Conservation (phyloP, 2,888 invertebrate species). For the Nemotelus nigrinus region DNA sequence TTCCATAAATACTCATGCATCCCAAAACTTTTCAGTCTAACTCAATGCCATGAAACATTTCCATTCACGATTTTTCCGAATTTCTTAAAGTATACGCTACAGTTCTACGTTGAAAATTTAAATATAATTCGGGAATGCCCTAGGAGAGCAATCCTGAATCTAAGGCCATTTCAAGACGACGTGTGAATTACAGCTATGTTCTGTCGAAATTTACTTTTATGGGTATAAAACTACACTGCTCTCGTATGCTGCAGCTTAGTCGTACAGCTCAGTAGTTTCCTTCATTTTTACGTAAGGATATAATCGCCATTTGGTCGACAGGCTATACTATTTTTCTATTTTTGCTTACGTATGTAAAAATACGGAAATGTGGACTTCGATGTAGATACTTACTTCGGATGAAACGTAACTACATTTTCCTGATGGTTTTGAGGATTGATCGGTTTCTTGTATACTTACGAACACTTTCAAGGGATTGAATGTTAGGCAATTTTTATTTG, state of each 20-base stretch:
- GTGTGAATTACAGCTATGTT: slow-evolving; percentile 49
- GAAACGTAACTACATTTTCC: no score
- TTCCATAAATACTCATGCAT: background rate
- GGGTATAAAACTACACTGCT: slow-evolving; percentile 17
- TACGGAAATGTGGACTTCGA: no score
- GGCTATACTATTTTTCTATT: background rate
- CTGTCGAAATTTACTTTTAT: slow-evolving; percentile 49
- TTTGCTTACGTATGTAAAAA: background rate
- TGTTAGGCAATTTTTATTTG: no score
- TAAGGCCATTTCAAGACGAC: slow-evolving; percentile 44
- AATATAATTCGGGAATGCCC: slow-evolving; percentile 45
- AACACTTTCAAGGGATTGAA: no score
- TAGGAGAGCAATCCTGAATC: slow-evolving; percentile 45
- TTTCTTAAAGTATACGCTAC: background rate
- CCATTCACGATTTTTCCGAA: background rate
- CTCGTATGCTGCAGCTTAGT: no score
- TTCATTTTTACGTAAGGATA: background rate
- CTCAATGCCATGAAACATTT: no score
- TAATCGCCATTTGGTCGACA: slow-evolving; percentile 11
- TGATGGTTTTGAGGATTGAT: no score
- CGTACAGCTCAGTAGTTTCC: no score
- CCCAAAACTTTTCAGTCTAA: background rate
- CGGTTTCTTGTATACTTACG: no score
- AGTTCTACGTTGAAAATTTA: slow-evolving; percentile 34
- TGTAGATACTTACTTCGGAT: no score